Evolutionary conservation across 2,113 vertebrate genomes (phyloP).

Genomic region (Salvelinus fontinalis): DNA sequence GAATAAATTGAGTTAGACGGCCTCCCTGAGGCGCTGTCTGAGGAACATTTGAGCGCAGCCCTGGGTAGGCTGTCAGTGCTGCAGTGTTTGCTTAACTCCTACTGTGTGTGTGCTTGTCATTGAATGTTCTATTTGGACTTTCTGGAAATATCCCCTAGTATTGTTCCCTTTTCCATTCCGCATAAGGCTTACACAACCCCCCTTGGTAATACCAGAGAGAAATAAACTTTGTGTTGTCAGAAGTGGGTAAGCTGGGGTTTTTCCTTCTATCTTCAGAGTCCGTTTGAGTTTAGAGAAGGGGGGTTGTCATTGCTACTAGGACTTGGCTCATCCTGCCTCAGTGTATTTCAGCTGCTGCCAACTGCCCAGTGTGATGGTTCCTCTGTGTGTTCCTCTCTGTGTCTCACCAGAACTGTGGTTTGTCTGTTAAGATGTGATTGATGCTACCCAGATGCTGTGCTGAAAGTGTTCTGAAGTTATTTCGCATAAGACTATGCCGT

Average conservation of each 20-base stretch:
- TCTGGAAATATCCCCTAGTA: neutral
- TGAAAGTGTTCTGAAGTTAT: neutral
- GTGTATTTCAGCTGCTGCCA: neutral
- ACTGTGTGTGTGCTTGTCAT: neutral
- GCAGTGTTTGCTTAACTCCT: neutral
- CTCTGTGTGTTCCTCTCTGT: too few relatives aligned
- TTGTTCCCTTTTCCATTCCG: neutral
- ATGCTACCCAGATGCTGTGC: neutral
- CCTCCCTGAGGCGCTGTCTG: neutral
- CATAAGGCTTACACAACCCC: neutral
- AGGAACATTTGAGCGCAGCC: neutral
- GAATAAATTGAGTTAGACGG: neutral
- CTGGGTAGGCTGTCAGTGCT: neutral
- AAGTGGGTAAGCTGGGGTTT: neutral
- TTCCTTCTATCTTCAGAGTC: neutral
- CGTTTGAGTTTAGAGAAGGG: constrained; percentile 1
- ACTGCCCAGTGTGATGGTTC: neutral
- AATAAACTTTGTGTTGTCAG: neutral
- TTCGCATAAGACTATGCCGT: neutral
- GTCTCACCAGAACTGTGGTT: too few relatives aligned
- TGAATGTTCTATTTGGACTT: neutral
- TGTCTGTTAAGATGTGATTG: too few relatives aligned
- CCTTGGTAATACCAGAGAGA: neutral
- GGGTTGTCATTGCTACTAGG: neutral
- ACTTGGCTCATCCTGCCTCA: neutral